Conservation (phyloP, 2,113 vertebrate genomes). For the Labeo rohita region DNA sequence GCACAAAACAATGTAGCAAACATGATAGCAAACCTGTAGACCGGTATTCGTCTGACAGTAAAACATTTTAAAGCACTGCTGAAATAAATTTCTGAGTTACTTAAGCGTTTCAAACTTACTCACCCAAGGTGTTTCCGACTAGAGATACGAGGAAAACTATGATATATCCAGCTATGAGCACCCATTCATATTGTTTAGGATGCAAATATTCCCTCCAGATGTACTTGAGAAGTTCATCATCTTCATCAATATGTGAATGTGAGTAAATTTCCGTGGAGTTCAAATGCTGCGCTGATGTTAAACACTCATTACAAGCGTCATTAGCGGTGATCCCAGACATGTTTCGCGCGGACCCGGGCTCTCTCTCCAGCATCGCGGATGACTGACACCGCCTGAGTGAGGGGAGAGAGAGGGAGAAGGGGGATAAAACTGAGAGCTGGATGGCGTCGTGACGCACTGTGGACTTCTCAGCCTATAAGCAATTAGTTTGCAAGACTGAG, state of each 20-base stretch:
- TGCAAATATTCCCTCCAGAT: constrained; percentile 95
- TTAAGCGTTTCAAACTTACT: constrained; percentile 65
- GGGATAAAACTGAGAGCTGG: neutral
- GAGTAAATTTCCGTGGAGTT: constrained; percentile 77
- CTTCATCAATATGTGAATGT: constrained; percentile 79
- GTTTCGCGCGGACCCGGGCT: constrained; percentile 56
- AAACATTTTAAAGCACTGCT: neutral
- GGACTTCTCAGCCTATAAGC: constrained; percentile 4
- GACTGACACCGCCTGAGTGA: constrained; percentile 8
- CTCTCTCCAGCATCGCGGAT: constrained; percentile 61
- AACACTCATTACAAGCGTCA: constrained; percentile 79
- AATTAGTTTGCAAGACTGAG: constrained; percentile 15
- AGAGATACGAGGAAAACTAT: constrained; percentile 92
- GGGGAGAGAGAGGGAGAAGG: neutral
- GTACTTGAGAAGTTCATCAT: constrained; percentile 92
- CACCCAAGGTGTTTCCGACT: constrained; percentile 92
- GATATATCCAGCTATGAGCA: constrained; percentile 92
- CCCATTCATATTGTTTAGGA: constrained; percentile 96
- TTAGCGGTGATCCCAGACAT: constrained; percentile 81
- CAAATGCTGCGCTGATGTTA: constrained; percentile 67
- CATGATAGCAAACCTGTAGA: neutral
- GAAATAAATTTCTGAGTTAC: neutral
- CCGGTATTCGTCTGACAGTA: neutral
- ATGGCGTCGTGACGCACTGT: constrained; percentile 32
- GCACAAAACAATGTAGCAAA: neutral